Base-by-base conservation (phyloP, 2,888 invertebrate species). In the Aphelenchoides bicaudatus region DNA sequence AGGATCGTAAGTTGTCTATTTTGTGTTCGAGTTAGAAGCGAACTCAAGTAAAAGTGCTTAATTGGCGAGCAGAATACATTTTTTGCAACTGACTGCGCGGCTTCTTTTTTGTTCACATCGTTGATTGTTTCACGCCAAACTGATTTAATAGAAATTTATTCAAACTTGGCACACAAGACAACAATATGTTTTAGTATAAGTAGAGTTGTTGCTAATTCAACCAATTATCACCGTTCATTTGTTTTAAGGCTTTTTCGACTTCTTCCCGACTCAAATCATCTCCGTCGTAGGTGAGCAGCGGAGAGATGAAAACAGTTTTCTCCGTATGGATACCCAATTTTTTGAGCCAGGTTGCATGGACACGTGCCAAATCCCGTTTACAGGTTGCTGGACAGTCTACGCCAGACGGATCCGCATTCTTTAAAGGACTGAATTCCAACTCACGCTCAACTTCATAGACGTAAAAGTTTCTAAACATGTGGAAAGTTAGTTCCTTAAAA, bases 341-440 rank as follows among this genome's bases (percentile, higher is more conserved):
- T 3, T n/a, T 2, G 8, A 60, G 27, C 59, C 59, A 58, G 3
- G 28, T 10, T 4, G n/a, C 21, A 27, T 58, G 48, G 2, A 31
- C 16, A 10, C 13, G n/a, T 4, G 10, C 0, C 5, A 61, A 29
- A n/a, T 21, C 57, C 3, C 21, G 25, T 13, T 34, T 28, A 23
- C 65, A 66, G 10, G 67, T 67, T 4, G 50, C 27, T n/a, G 61
- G 46, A 51, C 77, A 75, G 81, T 96, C 94, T 78, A 90, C 88
- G 37, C 88, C 88, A 0, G 85, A 88, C 0, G 86, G 84, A 79
- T 94, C 89, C 0, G 89, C 85, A 81, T 99, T 99, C 79, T 99
- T 99, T 66, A 99, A 81, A 0, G 96, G 93, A 71, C 94, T 91
- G 80, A 98, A 99, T 80, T 99, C 98, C 61, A 89, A 88, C 68